Conservation (phyloP, 2,888 invertebrate species). For the Cataglyphis livida region DNA sequence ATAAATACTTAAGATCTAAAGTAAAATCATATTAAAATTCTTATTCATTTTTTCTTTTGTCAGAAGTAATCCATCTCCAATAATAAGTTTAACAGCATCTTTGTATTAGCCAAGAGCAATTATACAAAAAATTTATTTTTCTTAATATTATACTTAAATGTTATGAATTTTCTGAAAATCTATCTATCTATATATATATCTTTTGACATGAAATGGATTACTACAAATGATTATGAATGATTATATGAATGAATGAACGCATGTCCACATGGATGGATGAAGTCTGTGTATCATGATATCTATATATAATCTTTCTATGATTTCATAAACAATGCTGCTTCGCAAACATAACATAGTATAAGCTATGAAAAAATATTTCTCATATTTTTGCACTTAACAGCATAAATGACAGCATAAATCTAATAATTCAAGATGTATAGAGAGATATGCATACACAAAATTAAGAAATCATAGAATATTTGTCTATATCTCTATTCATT, state of each 20-base stretch:
- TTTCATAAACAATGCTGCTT: constrained; percentile 61
- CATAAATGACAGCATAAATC: background rate
- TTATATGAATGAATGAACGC: constrained; percentile 56
- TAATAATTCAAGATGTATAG: background rate
- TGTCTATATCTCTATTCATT: constrained; percentile 28
- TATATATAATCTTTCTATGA: constrained; percentile 63
- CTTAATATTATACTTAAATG: background rate
- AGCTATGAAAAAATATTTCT: background rate
- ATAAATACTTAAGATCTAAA: constrained; percentile 64
- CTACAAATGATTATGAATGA: constrained; percentile 62
- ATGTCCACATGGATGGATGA: constrained; percentile 41
- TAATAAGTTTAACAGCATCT: constrained; percentile 25
- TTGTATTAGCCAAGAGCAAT: constrained; percentile 21
- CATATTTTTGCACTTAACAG: background rate
- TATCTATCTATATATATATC: constrained; percentile 4
- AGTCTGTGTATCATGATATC: constrained; percentile 21
- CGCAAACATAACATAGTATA: background rate
- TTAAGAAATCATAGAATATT: constrained; percentile 72
- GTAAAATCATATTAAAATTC: constrained; percentile 55
- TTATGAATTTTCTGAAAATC: background rate
- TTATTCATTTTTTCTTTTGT: constrained; percentile 60
- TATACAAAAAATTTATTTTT: background rate
- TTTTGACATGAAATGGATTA: constrained; percentile 70
- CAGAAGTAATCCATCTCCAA: constrained; percentile 75
- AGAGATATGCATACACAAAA: constrained; percentile 22